phyloP scores from a whole-genome alignment of 2,888 invertebrate species.

The Trichopoda pennipes region DNA sequence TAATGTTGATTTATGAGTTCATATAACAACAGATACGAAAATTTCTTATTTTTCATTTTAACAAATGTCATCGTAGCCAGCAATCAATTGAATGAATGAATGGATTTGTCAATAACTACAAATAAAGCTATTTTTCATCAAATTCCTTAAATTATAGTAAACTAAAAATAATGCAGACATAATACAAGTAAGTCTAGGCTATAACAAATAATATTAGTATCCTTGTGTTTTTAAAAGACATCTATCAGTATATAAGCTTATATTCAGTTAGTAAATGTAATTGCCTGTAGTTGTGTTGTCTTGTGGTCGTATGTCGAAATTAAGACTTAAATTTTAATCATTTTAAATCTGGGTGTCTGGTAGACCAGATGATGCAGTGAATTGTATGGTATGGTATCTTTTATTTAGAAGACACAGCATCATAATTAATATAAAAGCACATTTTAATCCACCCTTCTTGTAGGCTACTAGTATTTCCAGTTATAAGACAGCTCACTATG shows the following conservation, averaged over 20 bases:
- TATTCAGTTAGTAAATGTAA: conserved; percentile 37
- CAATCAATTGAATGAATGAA: conserved; percentile 42
- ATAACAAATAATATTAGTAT: neutral
- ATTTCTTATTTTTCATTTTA: conserved; percentile 6
- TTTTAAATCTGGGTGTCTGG: conserved; percentile 9
- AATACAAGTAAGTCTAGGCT: conserved; percentile 13
- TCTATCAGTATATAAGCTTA: neutral
- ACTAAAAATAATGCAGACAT: conserved; percentile 18
- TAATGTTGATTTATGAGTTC: conserved; percentile 42
- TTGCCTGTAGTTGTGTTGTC: neutral
- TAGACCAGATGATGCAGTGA: conserved; percentile 42
- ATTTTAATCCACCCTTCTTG: conserved; percentile 17
- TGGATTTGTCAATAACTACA: conserved; percentile 59
- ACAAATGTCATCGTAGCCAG: conserved; percentile 36
- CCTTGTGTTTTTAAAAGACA: conserved; percentile 24
- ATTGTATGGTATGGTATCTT: conserved; percentile 10
- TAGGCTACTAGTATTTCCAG: too few relatives aligned
- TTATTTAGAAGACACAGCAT: neutral
- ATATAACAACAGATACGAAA: conserved; percentile 30
- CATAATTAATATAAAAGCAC: conserved; percentile 26
- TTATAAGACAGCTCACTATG: too few relatives aligned
- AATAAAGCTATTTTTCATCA: conserved; percentile 59
- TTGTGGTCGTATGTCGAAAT: conserved; percentile 40
- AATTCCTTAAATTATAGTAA: conserved; percentile 46
- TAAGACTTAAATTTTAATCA: conserved; percentile 53